A percentile compares a stretch with the other conserved stretches of the same genome.
These are phyloP conservation scores for Malurus melanocephalus DNA, from an alignment of 2,113 vertebrate species.

Conservation along the genomic window DNA sequence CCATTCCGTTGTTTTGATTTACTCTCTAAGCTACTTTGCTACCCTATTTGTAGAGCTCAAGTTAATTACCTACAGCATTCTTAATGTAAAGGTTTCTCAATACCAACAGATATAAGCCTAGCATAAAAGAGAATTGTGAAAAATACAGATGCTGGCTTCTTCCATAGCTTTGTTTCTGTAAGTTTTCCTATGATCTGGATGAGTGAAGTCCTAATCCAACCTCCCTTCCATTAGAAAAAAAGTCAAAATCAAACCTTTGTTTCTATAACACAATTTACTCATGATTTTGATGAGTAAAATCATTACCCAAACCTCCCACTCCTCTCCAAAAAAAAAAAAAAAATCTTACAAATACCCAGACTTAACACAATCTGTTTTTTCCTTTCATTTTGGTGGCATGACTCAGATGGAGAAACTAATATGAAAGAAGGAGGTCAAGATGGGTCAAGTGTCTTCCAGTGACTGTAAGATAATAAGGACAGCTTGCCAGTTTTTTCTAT, in stretches of 20 bases:
- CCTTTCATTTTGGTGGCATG: not conserved
- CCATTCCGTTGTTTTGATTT: not conserved
- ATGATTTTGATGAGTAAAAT: not conserved
- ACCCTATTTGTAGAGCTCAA: not conserved
- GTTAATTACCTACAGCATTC: not conserved
- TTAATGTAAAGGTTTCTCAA: not conserved
- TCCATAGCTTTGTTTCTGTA: not conserved
- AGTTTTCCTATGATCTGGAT: not conserved
- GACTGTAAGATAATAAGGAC: not conserved
- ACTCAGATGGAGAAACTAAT: constrained; percentile 3
- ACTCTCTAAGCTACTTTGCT: not conserved
- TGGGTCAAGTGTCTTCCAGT: not conserved
- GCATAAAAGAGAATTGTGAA: not conserved
- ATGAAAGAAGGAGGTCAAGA: not conserved
- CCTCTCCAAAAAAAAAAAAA: not conserved
- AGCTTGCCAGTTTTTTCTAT: not conserved
- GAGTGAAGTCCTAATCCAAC: not conserved
- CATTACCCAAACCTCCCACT: not conserved
- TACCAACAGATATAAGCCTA: not conserved
- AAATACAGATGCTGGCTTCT: not conserved
- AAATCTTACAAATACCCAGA: not conserved
- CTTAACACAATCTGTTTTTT: not conserved
- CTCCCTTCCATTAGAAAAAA: not conserved
- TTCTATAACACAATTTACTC: not conserved
- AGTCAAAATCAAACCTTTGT: not conserved